phyloP scores from a whole-genome alignment of 2,888 invertebrate genomes.

The Eupithecia subumbrata region DNA sequence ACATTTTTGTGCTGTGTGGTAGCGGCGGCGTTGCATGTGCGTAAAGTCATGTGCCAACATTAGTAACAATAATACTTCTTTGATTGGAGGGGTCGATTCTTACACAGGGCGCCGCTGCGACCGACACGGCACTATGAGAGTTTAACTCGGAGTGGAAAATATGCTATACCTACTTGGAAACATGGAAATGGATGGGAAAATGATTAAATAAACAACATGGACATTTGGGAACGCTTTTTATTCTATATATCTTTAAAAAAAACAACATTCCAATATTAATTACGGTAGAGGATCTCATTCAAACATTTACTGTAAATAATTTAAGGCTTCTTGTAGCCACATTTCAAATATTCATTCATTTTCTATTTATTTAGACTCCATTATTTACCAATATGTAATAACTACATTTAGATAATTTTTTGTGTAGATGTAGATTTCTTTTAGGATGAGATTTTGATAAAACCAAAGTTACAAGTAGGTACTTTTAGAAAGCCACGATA shows the following conservation, averaged over 20 bases:
- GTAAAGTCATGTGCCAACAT: too few species aligned
- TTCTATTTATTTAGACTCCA: slow-evolving; percentile 28
- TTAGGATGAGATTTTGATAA: slow-evolving; percentile 5
- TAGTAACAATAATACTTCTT: too few species aligned
- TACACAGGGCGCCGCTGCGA: too few species aligned
- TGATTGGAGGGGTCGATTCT: too few species aligned
- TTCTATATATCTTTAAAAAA: slow-evolving; percentile 65
- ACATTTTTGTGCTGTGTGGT: too few species aligned
- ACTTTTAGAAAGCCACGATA: background rate
- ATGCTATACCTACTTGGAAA: too few species aligned
- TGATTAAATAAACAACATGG: slow-evolving; percentile 34
- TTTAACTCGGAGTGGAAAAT: too few species aligned
- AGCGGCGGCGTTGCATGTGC: too few species aligned
- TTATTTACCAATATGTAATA: slow-evolving; percentile 32
- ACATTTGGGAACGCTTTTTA: slow-evolving; percentile 67
- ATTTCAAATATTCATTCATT: slow-evolving; percentile 23
- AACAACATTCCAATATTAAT: slow-evolving; percentile 74
- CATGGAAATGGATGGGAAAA: background rate
- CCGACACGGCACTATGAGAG: too few species aligned
- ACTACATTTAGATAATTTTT: slow-evolving; percentile 5
- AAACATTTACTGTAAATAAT: slow-evolving; percentile 46
- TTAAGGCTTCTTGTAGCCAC: slow-evolving; percentile 27
- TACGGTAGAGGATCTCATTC: slow-evolving; percentile 49
- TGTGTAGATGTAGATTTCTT: slow-evolving; percentile 21
- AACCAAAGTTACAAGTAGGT: slow-evolving; percentile 45